phyloP scores from a whole-genome alignment of 1,140 invertebrate genomes.

The Hypothenemus hampei region DNA sequence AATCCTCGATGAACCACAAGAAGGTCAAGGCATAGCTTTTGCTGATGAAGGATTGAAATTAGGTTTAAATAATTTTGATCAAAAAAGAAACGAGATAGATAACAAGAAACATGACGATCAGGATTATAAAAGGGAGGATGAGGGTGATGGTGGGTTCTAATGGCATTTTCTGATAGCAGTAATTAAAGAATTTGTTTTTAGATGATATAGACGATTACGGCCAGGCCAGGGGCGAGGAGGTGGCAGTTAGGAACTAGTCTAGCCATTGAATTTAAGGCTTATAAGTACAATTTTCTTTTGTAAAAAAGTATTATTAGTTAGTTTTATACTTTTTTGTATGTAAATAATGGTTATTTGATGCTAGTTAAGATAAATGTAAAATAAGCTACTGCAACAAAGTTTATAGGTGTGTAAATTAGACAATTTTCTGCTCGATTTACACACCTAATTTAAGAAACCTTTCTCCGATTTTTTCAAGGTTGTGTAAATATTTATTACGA shows the following conservation, averaged over 20 bases:
- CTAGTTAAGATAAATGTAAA: no score
- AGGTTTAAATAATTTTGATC: slow-evolving; percentile 20
- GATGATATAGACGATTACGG: slow-evolving; percentile 36
- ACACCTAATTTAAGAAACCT: no score
- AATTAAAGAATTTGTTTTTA: slow-evolving; percentile 23
- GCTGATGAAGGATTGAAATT: slow-evolving; percentile 24
- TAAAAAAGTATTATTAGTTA: slow-evolving; percentile 20
- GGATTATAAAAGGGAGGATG: slow-evolving; percentile 35
- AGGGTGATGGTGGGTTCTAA: slow-evolving; percentile 16
- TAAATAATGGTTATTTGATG: slow-evolving; percentile 8
- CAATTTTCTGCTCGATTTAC: no score
- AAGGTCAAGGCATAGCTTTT: slow-evolving; percentile 25
- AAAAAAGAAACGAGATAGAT: slow-evolving; percentile 27
- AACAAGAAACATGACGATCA: slow-evolving; percentile 26
- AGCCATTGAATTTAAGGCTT: background rate
- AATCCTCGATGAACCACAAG: slow-evolving; percentile 32
- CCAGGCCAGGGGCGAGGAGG: slow-evolving; percentile 28
- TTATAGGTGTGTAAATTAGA: no score
- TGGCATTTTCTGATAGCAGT: background rate
- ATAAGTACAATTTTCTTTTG: slow-evolving; percentile 2
- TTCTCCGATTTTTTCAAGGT: no score
- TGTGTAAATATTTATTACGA: no score
- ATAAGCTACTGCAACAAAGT: no score
- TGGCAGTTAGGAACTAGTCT: slow-evolving; percentile 32
- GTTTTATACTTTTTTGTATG: slow-evolving; percentile 13